A percentile compares a stretch with the other conserved stretches of the same genome.
phyloP scores from a whole-genome alignment of 1,140 invertebrate genomes.

The Brachionus koreanus region DNA sequence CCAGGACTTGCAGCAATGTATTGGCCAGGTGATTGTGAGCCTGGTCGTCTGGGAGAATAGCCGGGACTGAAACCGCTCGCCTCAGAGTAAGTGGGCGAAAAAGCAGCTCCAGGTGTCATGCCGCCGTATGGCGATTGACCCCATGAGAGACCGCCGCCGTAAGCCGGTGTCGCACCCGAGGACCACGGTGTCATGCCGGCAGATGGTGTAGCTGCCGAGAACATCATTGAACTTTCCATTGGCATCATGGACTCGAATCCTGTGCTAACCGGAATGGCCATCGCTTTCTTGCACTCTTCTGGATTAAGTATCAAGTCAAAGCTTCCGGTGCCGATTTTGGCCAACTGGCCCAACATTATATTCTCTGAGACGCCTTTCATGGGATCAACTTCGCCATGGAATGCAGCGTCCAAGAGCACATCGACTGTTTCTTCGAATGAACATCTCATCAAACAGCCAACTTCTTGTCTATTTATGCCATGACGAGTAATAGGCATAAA shows the following conservation, averaged over 20 bases:
- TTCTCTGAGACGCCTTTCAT: conserved; percentile 99
- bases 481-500: conserved; percentile 99
- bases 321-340: conserved; percentile 92
- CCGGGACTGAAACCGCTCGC: conserved; percentile 67
- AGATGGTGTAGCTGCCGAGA: conserved; percentile 69
- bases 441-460: conserved; percentile 92
- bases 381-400: conserved; percentile 93
- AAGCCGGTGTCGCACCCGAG: conserved; percentile 63
- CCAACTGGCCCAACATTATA: conserved; percentile 97
- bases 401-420: conserved; percentile 94
- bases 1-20: conserved; percentile 40
- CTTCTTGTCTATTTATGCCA: conserved; percentile 98
- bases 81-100: conserved; percentile 12
- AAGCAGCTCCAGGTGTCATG: conserved; percentile 6
- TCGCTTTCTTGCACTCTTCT: conserved; percentile 96
- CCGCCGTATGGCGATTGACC: conserved; percentile 74
- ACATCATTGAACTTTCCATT: conserved; percentile 58
- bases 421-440: conserved; percentile 69
- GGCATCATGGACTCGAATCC: conserved; percentile 12
- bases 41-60: conserved; percentile 61
- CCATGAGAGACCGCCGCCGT: conserved; percentile 72
- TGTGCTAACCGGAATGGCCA: conserved; percentile 66
- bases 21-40: background rate
- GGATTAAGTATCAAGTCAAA: conserved; percentile 95
- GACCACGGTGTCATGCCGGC: conserved; percentile 79